Evolutionary conservation across 30 jellyfish, hydroid and myxozoan species (phyloP).

Genomic region (Hydra vulgaris): DNA sequence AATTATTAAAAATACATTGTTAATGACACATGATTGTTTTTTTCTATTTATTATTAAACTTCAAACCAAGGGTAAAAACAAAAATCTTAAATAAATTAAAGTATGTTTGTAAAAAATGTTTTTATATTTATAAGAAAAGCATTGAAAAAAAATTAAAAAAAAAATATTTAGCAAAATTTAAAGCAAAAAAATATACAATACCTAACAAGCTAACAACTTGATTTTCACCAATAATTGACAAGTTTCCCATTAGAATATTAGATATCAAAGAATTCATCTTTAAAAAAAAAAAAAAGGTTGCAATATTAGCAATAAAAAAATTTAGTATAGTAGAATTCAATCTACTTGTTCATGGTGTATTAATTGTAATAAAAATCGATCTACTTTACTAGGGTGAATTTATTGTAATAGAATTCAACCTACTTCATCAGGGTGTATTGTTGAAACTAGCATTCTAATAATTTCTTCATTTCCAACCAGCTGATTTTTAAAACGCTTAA

Average conservation of each 20-base stretch:
- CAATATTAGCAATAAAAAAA: neutral
- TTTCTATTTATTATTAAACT: no score
- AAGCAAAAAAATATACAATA: conserved; percentile 12
- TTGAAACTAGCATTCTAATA: conserved; percentile 45
- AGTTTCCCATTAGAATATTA: conserved; percentile 42
- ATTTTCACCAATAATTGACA: conserved; percentile 71
- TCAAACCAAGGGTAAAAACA: no score
- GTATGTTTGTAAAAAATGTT: no score
- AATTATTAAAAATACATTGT: no score
- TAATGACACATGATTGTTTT: no score
- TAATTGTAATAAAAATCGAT: neutral
- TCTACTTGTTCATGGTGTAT: conserved; percentile 66
- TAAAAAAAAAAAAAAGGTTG: neutral
- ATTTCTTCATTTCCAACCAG: conserved; percentile 64
- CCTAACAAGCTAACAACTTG: conserved; percentile 79
- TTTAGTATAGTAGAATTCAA: neutral
- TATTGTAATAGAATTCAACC: neutral
- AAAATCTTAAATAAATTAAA: no score
- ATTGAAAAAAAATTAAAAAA: no score
- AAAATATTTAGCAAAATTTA: no score
- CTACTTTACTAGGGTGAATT: conserved; percentile 68
- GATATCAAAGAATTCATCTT: conserved; percentile 54
- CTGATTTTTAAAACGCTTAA: conserved; percentile 37
- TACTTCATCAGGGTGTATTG: conserved; percentile 79
- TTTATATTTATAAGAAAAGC: no score